Evolutionary conservation across 2,113 vertebrate species (phyloP), one percentile per base, ranked within the genome.

Genomic region (Ctenodactylus gundi): DNA sequence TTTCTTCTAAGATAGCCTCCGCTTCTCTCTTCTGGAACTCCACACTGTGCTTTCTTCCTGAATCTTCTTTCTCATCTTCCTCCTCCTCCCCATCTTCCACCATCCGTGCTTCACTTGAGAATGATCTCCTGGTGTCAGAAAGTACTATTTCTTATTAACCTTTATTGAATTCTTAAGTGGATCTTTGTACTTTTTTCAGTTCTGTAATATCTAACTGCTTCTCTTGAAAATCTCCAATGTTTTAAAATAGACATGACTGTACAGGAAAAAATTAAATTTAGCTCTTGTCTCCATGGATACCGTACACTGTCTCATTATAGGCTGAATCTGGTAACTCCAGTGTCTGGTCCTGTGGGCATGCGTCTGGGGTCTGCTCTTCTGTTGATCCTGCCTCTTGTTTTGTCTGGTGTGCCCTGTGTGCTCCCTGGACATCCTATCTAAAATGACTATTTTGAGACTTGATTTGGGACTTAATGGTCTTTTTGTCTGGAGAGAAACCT

Each of bases 251-350:
- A 29, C 73, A 72, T 29, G 58, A 67, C 8, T 53, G 95, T 77
- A 60, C 15, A 77, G 93, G n/a, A 64, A 95, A 94, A 76, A 29
- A 87, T 85, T 46, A 67, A 87, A 60, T 87, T 80, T 11, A 78
- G 27, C 46, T 92, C 72, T 81, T 62, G 41, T 73, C 31, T 85
- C 78, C 55, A 20, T 51, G 27, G 78, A 77, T n/a, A 72, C 73
- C 53, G 21, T 29, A 72, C 64, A 46, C 44, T 20, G 27, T 44
- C 65, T 89, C 31, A n/a, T 57, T 82, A 53, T 1, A 85, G 41
- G 46, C 4, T 65, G 39, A 31, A 18, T 49, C 31, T 5, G 34
- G 21, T 46, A 58, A 77, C 25, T 65, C 15, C 12, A 27, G 76
- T 7, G 31, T 51, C 64, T 44, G 27, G 12, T 14, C 72, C 6